Evolutionary conservation across 2,113 vertebrate species (phyloP).

Genomic region (Oriolus oriolus): DNA sequence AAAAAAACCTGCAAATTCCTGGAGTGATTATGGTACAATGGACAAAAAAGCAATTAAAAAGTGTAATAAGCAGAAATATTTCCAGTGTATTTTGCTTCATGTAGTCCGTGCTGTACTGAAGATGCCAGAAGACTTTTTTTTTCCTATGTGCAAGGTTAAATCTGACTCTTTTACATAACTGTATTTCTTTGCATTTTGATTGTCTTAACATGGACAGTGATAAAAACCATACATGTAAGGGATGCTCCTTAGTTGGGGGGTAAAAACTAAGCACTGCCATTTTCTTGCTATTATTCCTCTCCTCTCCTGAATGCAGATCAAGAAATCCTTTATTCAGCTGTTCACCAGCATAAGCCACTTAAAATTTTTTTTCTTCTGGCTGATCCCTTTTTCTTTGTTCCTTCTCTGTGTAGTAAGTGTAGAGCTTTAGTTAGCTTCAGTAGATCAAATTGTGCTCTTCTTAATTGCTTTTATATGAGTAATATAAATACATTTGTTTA

Average conservation of each 20-base stretch:
- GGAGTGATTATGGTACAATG: neutral
- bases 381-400: neutral
- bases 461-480: neutral
- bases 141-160: neutral
- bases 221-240: neutral
- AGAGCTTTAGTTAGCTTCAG: neutral
- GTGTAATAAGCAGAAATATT: neutral
- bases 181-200: neutral
- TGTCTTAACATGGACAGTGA: neutral
- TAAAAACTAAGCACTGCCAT: neutral
- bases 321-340: neutral
- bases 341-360: neutral
- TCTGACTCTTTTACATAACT: neutral
- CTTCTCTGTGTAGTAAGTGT: neutral
- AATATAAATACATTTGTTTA: neutral
- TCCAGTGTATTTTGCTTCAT: neutral
- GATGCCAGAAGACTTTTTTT: neutral
- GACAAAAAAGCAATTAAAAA: neutral
- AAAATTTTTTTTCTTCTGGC: neutral
- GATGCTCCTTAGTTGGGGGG: neutral
- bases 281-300: neutral
- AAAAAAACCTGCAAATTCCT: neutral
- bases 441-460: neutral
- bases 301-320: neutral
- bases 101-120: neutral